Conservation (phyloP, 2,888 invertebrate genomes). For the Scelioninae gen. 1 region DNA sequence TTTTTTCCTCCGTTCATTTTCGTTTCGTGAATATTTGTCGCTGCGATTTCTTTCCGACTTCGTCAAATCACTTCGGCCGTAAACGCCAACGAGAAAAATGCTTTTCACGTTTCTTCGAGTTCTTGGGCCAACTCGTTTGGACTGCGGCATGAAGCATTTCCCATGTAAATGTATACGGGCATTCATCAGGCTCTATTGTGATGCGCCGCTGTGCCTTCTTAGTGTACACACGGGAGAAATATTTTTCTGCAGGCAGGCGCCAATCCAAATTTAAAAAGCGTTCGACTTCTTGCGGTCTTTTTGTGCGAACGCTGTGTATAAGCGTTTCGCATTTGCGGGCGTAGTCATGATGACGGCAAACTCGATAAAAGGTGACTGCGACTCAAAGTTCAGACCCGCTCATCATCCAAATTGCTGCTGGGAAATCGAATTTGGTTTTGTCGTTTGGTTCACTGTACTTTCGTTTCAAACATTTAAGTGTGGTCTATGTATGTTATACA, state of each 20-base stretch:
- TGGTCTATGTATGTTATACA: too few relatives aligned
- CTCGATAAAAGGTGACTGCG: slow-evolving; percentile 62
- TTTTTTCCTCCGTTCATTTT: slow-evolving; percentile 22
- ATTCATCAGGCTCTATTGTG: slow-evolving; percentile 82
- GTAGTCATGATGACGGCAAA: slow-evolving; percentile 59
- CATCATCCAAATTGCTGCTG: slow-evolving; percentile 53
- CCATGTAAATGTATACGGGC: slow-evolving; percentile 83
- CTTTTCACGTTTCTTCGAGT: slow-evolving; percentile 74
- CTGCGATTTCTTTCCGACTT: slow-evolving; percentile 65
- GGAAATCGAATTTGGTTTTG: slow-evolving; percentile 50
- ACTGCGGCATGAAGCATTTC: slow-evolving; percentile 77
- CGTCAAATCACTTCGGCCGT: slow-evolving; percentile 70
- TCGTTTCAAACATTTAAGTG: too few relatives aligned
- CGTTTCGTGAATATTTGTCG: slow-evolving; percentile 59
- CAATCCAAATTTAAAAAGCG: slow-evolving; percentile 71
- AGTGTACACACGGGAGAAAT: slow-evolving; percentile 72
- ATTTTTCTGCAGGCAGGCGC: slow-evolving; percentile 71
- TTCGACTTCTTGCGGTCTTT: slow-evolving; percentile 66
- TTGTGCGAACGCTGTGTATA: slow-evolving; percentile 52
- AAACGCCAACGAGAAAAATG: slow-evolving; percentile 72
- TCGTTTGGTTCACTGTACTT: slow-evolving; percentile 14
- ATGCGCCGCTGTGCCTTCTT: slow-evolving; percentile 75
- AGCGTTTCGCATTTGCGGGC: slow-evolving; percentile 63
- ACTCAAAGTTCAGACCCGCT: slow-evolving; percentile 56
- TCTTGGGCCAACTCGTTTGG: slow-evolving; percentile 75